Conservation (phyloP, 2,888 invertebrate genomes). For the Caenorhabditis panamensis region DNA sequence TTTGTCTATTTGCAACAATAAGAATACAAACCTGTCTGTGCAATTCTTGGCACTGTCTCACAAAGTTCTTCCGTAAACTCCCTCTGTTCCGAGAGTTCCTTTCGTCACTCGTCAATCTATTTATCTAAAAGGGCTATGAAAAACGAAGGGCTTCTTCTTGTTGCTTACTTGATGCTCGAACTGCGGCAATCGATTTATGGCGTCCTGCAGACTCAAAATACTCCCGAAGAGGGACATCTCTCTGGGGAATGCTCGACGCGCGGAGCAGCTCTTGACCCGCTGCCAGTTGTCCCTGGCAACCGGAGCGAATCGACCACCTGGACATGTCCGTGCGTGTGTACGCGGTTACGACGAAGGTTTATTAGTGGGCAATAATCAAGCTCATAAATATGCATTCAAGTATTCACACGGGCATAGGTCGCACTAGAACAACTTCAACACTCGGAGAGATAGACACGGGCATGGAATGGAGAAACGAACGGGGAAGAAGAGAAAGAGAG, state of each 20-base stretch:
- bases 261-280: background rate
- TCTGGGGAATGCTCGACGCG: background rate
- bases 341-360: slow-evolving; percentile 12
- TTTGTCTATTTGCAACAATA: too few species aligned
- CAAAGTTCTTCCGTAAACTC: slow-evolving; percentile 52
- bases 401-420: slow-evolving; percentile 28
- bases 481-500: slow-evolving; percentile 1
- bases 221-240: slow-evolving; percentile 64
- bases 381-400: slow-evolving; percentile 57
- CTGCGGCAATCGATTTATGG: slow-evolving; percentile 63
- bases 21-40: slow-evolving; percentile 55
- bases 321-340: slow-evolving; percentile 1
- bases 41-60: slow-evolving; percentile 58
- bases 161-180: slow-evolving; percentile 63
- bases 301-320: slow-evolving; percentile 32
- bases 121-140: slow-evolving; percentile 44
- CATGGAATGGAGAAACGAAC: slow-evolving; percentile 6
- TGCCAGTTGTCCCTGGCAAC: slow-evolving; percentile 45
- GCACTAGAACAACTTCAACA: slow-evolving; percentile 24
- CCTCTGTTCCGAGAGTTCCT: slow-evolving; percentile 10
- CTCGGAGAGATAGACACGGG: slow-evolving; percentile 24
- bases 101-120: slow-evolving; percentile 60
- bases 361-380: slow-evolving; percentile 44
- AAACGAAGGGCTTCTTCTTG: background rate
- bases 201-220: slow-evolving; percentile 64